These are phyloP conservation scores for Ariolimax columbianus DNA, from an alignment of 2,888 invertebrate genomes.

Conservation along the genomic window DNA sequence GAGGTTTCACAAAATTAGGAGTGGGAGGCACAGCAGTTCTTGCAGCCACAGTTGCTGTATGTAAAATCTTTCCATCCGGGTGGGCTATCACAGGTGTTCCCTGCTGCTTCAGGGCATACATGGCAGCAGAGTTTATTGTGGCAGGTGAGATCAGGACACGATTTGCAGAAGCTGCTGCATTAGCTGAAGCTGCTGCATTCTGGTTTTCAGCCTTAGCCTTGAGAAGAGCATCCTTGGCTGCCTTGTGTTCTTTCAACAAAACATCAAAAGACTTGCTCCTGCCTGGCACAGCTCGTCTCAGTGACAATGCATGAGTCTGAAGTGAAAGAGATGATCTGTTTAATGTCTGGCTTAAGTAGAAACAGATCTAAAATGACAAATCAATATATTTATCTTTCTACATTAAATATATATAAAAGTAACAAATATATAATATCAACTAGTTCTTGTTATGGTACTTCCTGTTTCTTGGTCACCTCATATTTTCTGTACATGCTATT, in stretches of 20 bases:
- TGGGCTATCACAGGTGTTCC: conserved; percentile 7
- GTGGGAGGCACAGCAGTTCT: conserved; percentile 32
- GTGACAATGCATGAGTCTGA: conserved; percentile 83
- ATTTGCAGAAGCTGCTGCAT: conserved; percentile 49
- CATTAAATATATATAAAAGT: background rate
- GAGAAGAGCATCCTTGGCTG: conserved; percentile 82
- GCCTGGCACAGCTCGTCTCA: conserved; percentile 85
- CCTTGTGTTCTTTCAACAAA: conserved; percentile 86
- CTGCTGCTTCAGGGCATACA: conserved; percentile 24
- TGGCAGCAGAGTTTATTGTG: conserved; percentile 37
- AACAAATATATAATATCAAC: background rate
- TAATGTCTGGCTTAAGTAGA: background rate
- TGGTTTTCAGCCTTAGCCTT: conserved; percentile 68
- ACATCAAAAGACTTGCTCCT: conserved; percentile 87
- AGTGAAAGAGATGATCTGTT: conserved; percentile 23
- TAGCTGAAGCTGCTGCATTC: conserved; percentile 57
- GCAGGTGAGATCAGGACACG: conserved; percentile 50
- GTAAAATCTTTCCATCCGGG: conserved; percentile 13
- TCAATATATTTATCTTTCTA: background rate
- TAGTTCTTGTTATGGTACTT: background rate
- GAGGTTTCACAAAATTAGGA: conserved; percentile 29
- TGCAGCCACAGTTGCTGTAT: conserved; percentile 1
- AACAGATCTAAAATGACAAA: background rate
- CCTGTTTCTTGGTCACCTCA: background rate
- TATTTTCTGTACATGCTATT: background rate